Percentiles rank a stretch among this genome's conserved stretches.
These are phyloP conservation scores for Mythimna vitellina DNA, from an alignment of 2,888 invertebrate genomes.

Conservation along the genomic window DNA sequence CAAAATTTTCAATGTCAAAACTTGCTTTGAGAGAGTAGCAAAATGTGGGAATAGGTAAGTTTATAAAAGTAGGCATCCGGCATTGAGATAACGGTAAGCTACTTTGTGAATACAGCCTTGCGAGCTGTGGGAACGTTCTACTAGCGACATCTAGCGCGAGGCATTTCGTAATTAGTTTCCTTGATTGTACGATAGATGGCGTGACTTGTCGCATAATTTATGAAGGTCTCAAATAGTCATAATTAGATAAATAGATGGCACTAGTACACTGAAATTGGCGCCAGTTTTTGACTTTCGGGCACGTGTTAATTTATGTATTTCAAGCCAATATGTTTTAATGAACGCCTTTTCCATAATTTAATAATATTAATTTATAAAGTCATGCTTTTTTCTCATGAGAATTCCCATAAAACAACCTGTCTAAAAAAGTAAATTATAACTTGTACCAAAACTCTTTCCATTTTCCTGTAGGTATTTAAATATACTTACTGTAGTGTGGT, in stretches of 20 bases:
- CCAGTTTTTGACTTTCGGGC: conserved; percentile 21
- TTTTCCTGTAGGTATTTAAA: background rate
- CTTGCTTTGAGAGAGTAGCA: conserved; percentile 8
- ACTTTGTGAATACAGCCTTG: conserved; percentile 67
- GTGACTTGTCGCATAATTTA: background rate
- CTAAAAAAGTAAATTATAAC: background rate
- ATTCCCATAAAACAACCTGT: background rate
- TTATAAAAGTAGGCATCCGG: conserved; percentile 39
- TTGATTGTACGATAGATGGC: conserved; percentile 44
- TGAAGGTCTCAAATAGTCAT: conserved; percentile 16
- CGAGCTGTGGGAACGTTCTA: conserved; percentile 50
- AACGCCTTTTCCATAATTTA: background rate
- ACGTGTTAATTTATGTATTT: background rate
- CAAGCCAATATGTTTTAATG: background rate
- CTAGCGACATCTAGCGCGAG: conserved; percentile 60
- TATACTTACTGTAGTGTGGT: background rate
- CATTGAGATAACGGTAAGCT: conserved; percentile 62
- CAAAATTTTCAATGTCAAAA: conserved; percentile 12
- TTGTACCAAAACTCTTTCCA: background rate
- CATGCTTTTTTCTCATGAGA: no score
- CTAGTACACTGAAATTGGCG: conserved; percentile 28
- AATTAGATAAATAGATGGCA: conserved; percentile 46
- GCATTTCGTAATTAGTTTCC: conserved; percentile 28
- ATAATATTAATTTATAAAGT: no score
- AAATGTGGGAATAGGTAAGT: conserved; percentile 42